A percentile compares a stretch with the other conserved stretches of the same genome.
Evolutionary conservation across 2,888 invertebrate species (phyloP).

Genomic region (Blomia tropicalis): DNA sequence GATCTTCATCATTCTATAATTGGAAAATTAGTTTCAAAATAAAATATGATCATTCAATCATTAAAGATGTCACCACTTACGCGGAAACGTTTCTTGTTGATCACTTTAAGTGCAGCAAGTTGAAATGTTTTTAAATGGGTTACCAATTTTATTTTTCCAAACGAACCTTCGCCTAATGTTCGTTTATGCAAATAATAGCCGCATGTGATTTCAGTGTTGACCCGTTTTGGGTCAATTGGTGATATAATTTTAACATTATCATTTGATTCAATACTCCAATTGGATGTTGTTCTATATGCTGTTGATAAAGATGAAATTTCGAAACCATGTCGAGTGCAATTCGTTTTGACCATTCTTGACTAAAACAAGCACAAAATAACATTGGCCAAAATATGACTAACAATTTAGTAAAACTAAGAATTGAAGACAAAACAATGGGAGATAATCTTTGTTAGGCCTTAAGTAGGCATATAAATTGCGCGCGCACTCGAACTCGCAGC

Average conservation of each 20-base stretch:
- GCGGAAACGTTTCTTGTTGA: slow-evolving; percentile 3
- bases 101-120: neutral
- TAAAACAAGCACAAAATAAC: too few species aligned
- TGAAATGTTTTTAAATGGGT: slow-evolving; percentile 6
- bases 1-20: neutral
- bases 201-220: neutral
- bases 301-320: neutral
- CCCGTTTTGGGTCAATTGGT: neutral
- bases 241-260: neutral
- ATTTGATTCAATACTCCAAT: neutral
- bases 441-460: too few species aligned
- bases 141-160: neutral
- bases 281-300: neutral
- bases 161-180: neutral
- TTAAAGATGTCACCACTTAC: neutral
- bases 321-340: too few species aligned
- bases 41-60: neutral
- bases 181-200: neutral
- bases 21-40: neutral
- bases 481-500: too few species aligned
- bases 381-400: too few species aligned
- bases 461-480: too few species aligned
- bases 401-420: too few species aligned
- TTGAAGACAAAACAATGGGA: too few species aligned
- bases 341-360: too few species aligned